Conservation (phyloP, 2,888 invertebrate genomes). For the Rhingia rostrata region DNA sequence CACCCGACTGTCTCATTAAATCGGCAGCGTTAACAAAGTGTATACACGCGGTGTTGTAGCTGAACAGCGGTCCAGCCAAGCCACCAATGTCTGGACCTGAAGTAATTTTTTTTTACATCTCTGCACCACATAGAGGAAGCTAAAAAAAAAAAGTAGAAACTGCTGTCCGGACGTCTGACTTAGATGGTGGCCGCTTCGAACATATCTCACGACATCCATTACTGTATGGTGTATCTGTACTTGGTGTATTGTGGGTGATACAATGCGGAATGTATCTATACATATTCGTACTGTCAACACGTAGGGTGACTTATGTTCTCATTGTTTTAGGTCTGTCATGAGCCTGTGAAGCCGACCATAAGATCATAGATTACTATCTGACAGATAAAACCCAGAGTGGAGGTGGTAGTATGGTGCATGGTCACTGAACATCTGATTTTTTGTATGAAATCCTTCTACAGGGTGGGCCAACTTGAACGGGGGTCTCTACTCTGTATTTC, state of each 20-base stretch:
- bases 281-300: slow-evolving; percentile 32
- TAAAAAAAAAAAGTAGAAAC: slow-evolving; percentile 42
- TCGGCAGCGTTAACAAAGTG: slow-evolving; percentile 39
- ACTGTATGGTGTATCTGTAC: slow-evolving; percentile 38
- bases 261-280: slow-evolving; percentile 18
- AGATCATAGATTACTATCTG: slow-evolving; percentile 55
- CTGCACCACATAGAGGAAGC: slow-evolving; percentile 40
- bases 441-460: background rate
- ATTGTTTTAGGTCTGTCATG: slow-evolving; percentile 54
- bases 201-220: slow-evolving; percentile 73
- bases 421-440: slow-evolving; percentile 1
- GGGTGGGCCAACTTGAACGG: too few species aligned
- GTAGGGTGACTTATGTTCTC: slow-evolving; percentile 65
- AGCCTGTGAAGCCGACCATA: slow-evolving; percentile 19
- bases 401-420: background rate
- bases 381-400: slow-evolving; percentile 19
- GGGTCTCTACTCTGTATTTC: too few species aligned
- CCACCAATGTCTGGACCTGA: slow-evolving; percentile 16
- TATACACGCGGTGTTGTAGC: slow-evolving; percentile 1
- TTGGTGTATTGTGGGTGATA: slow-evolving; percentile 51
- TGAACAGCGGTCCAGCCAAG: slow-evolving; percentile 13
- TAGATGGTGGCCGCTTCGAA: slow-evolving; percentile 54
- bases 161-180: slow-evolving; percentile 57
- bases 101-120: background rate
- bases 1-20: slow-evolving; percentile 71